These are phyloP conservation scores for Stenichneumon culpator DNA, from an alignment of 2,888 invertebrate genomes.

Conservation along the genomic window DNA sequence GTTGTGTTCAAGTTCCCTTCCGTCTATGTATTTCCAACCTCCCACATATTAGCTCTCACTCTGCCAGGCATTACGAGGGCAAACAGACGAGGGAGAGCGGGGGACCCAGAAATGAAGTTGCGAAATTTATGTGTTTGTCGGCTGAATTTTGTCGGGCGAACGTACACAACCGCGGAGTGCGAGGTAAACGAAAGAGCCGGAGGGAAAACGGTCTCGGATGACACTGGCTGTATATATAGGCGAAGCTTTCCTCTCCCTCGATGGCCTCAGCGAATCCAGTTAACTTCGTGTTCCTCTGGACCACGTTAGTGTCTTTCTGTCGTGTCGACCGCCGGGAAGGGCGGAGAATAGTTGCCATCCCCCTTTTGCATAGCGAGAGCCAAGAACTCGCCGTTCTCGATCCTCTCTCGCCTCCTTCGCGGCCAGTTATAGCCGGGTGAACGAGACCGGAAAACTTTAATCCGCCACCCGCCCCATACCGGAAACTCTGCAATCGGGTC, in stretches of 20 bases:
- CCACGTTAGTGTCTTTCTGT: slow-evolving; percentile 17
- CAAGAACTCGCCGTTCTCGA: slow-evolving; percentile 55
- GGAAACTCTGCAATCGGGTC: slow-evolving; percentile 62
- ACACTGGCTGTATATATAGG: slow-evolving; percentile 20
- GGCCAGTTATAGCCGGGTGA: slow-evolving; percentile 29
- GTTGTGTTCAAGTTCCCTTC: slow-evolving; percentile 5
- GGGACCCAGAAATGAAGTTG: slow-evolving; percentile 48
- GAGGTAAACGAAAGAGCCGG: slow-evolving; percentile 19
- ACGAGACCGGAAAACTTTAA: slow-evolving; percentile 64
- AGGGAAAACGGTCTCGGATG: slow-evolving; percentile 22
- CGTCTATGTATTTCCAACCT: background rate
- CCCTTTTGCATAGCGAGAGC: slow-evolving; percentile 51
- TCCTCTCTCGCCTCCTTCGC: slow-evolving; percentile 35
- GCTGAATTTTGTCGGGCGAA: slow-evolving; percentile 41
- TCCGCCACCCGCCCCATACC: slow-evolving; percentile 47
- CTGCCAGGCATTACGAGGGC: background rate
- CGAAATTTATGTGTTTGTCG: slow-evolving; percentile 62
- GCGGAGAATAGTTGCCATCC: slow-evolving; percentile 17
- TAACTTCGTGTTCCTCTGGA: slow-evolving; percentile 24
- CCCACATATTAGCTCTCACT: background rate
- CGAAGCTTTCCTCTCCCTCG: slow-evolving; percentile 18
- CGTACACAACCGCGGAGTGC: slow-evolving; percentile 24
- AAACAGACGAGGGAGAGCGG: background rate
- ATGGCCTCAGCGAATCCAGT: slow-evolving; percentile 30
- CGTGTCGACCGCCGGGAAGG: slow-evolving; percentile 8